Base-by-base conservation (phyloP, 2,113 vertebrate species). In the Rhagologus leucostigma region DNA sequence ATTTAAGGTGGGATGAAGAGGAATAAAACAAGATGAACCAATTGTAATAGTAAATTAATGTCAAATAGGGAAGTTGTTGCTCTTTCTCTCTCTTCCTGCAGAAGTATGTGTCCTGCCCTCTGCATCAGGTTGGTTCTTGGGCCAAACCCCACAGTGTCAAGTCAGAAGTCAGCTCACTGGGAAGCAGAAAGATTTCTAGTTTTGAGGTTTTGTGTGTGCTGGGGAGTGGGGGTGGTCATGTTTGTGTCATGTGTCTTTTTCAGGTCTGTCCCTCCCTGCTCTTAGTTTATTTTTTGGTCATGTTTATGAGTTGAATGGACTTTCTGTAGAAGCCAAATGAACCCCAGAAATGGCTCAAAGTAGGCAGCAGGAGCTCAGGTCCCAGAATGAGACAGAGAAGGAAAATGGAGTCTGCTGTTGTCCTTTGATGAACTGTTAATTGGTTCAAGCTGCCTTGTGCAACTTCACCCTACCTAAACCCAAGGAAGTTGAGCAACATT, bases 231-330 rank as follows among this genome's bases (percentile, higher is more conserved):
- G 13, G 5, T 17, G 18, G 22, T 53, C 13, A 12, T 60, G 35
- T 53, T 88, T 69, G 39, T 71, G 16, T 65, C 4, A 0, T 21
- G 11, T 59, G 32, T 50, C 32, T 26, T 75, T 46, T 57, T 70
- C 35, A 17, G 0, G 0, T 56, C 41, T 32, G 14, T 27, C 12
- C 1, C 5, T 32, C 20, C 16, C 15, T 11, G 11, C 13, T 39
- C 33, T 22, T 82, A 9, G 3, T 60, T 77, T n/a, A 46, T 24
- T 56, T 86, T 90, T 88, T 29, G 68, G 19, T 55, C 3, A 16
- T 22, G 19, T 67, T 75, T 59, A 6, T 55, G 75, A 49, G 32
- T 64, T 73, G 53, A 52, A 12, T 32, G 67, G 44, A 15, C 46
- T 88, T 92, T 88, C 32, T 75, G 24, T 67, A 73, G 63, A n/a